These are phyloP conservation scores for Butastur rufipennis DNA, from an alignment of 2,113 vertebrate species.

Conservation along the genomic window DNA sequence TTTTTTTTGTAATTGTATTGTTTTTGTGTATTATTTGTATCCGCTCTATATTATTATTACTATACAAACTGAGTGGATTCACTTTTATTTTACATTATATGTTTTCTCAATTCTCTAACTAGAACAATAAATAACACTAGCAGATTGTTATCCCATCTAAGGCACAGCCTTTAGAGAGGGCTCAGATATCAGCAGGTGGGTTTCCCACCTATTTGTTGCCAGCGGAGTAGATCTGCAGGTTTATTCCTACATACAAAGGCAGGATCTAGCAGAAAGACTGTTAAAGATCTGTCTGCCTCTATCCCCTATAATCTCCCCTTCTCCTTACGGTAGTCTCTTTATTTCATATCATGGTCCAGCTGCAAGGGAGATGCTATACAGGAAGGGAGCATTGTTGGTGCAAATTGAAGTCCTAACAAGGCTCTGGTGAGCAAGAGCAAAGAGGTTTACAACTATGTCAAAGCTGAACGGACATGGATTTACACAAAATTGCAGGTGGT, in stretches of 20 bases:
- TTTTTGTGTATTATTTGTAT: not conserved
- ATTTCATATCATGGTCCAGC: not conserved
- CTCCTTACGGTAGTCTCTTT: not conserved
- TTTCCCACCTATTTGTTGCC: slow-evolving; percentile 55
- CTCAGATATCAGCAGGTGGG: not conserved
- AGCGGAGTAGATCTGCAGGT: not conserved
- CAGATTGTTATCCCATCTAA: not conserved
- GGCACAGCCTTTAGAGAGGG: not conserved
- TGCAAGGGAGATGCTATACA: not conserved
- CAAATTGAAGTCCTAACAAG: not conserved
- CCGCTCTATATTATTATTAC: not conserved
- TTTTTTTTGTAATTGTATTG: not conserved
- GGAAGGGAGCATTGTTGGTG: not conserved
- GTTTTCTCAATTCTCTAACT: not conserved
- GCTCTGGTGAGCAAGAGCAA: not conserved
- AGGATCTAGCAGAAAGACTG: not conserved
- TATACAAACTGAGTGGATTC: not conserved
- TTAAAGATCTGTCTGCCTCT: not conserved
- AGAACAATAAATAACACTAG: not conserved
- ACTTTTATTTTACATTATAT: not conserved
- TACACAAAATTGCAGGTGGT: not conserved
- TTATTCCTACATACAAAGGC: not conserved
- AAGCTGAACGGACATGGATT: not conserved
- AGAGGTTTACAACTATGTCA: not conserved
- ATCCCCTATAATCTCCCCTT: not conserved